Evolutionary conservation across 2,113 vertebrate species (phyloP).

Genomic region (Poeciliopsis prolifica): DNA sequence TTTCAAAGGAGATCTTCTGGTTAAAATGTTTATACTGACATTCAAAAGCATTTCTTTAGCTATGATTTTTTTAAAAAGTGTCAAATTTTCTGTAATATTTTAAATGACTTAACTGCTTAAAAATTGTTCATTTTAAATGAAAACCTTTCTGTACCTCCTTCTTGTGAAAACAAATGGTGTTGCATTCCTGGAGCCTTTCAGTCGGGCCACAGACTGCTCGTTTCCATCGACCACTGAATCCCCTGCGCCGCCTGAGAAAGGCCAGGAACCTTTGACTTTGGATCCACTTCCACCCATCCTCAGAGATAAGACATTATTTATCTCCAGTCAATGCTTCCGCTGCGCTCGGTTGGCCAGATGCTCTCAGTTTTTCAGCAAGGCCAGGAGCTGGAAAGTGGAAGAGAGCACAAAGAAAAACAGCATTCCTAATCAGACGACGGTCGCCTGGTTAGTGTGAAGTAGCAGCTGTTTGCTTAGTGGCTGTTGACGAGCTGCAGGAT

Average conservation of each 20-base stretch:
- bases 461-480: neutral
- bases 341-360: conserved; percentile 32
- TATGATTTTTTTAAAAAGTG: too few relatives aligned
- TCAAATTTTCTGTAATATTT: too few relatives aligned
- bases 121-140: neutral
- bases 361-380: conserved; percentile 24
- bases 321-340: conserved; percentile 33
- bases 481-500: neutral
- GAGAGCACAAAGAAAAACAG: neutral
- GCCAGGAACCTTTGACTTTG: conserved; percentile 90
- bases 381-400: conserved; percentile 41
- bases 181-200: conserved; percentile 80
- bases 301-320: conserved; percentile 78
- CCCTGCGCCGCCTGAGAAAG: conserved; percentile 82
- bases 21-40: too few relatives aligned
- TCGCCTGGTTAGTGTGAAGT: neutral
- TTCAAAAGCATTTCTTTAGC: too few relatives aligned
- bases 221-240: conserved; percentile 75
- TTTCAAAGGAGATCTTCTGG: too few relatives aligned
- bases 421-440: neutral
- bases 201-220: conserved; percentile 86
- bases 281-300: conserved; percentile 93
- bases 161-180: conserved; percentile 92
- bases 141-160: conserved; percentile 80
- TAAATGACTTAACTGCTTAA: neutral